Percentiles rank a stretch among this genome's conserved stretches.
Evolutionary conservation across 2,113 vertebrate species (phyloP).

Genomic region (Thamnaconus septentrionalis): DNA sequence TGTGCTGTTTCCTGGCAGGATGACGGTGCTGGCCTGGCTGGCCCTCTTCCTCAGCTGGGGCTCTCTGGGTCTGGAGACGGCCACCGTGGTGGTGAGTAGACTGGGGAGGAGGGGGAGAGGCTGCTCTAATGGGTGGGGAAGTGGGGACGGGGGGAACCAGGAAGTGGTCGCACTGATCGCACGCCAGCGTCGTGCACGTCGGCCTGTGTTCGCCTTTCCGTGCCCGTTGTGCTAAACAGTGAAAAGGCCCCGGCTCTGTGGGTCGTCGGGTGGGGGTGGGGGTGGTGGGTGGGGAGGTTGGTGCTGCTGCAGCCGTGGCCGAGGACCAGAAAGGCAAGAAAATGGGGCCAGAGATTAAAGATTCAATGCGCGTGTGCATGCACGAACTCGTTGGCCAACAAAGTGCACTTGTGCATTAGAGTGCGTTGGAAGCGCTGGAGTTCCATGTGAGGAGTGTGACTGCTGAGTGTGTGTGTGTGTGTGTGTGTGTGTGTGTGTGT

Average conservation of each 20-base stretch:
- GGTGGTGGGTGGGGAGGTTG: too few species aligned
- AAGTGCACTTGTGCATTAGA: slow-evolving; percentile 37
- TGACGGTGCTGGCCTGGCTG: slow-evolving; percentile 86
- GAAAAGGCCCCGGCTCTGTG: slow-evolving; percentile 63
- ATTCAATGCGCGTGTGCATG: slow-evolving; percentile 62
- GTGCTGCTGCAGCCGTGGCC: slow-evolving; percentile 61
- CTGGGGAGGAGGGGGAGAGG: slow-evolving; percentile 3
- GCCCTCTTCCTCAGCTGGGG: slow-evolving; percentile 90
- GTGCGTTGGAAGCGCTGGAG: not conserved
- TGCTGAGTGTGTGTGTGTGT: too few species aligned
- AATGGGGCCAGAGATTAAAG: slow-evolving; percentile 73
- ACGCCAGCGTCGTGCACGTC: slow-evolving; percentile 21
- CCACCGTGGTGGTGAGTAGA: slow-evolving; percentile 86
- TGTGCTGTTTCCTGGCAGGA: slow-evolving; percentile 69
- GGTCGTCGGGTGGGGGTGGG: slow-evolving; percentile 33
- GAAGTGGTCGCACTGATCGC: slow-evolving; percentile 14
- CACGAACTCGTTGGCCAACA: slow-evolving; percentile 32
- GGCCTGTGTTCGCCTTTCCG: slow-evolving; percentile 39
- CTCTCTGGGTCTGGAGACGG: slow-evolving; percentile 88
- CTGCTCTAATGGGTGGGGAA: not conserved
- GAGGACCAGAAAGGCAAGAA: slow-evolving; percentile 63
- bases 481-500: too few species aligned
- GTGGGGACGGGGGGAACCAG: too few species aligned
- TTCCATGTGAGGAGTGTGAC: too few species aligned
- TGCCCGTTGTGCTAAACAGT: slow-evolving; percentile 58